phyloP scores from a whole-genome alignment of 1,140 invertebrate species.

The Oryctes rhinoceros region DNA sequence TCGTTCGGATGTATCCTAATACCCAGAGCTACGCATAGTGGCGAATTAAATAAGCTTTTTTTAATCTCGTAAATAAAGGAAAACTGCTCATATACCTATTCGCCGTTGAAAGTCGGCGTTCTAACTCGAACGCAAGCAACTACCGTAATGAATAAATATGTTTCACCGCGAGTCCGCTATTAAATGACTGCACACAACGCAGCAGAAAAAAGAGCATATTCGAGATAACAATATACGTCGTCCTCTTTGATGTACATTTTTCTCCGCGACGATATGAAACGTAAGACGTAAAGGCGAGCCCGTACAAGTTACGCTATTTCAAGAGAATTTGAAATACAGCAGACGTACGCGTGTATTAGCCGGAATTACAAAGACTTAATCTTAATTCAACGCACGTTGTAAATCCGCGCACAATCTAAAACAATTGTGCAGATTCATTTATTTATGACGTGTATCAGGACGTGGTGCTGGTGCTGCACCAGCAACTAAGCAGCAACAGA shows the following conservation, averaged over 20 bases:
- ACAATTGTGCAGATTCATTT: conserved; percentile 38
- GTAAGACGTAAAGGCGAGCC: neutral
- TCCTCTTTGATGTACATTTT: neutral
- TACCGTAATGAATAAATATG: no score
- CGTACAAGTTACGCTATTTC: neutral
- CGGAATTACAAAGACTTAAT: conserved; percentile 33
- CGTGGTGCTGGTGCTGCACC: neutral
- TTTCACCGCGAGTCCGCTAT: no score
- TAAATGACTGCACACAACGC: no score
- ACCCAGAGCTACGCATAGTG: no score
- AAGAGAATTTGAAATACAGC: conserved; percentile 28
- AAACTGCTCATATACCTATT: no score
- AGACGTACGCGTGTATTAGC: conserved; percentile 25
- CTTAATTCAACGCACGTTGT: conserved; percentile 32
- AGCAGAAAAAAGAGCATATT: neutral
- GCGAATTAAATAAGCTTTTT: no score
- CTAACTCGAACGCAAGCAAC: no score
- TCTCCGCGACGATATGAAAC: neutral
- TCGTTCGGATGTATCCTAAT: no score
- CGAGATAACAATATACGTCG: neutral
- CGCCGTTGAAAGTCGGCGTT: no score
- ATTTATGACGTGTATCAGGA: conserved; percentile 34
- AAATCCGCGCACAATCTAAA: conserved; percentile 40
- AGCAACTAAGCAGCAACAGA: neutral
- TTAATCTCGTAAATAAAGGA: no score